Evolutionary conservation across 2,888 invertebrate species (phyloP), one percentile per base, ranked within the genome.

Genomic region (Andricus curvator): DNA sequence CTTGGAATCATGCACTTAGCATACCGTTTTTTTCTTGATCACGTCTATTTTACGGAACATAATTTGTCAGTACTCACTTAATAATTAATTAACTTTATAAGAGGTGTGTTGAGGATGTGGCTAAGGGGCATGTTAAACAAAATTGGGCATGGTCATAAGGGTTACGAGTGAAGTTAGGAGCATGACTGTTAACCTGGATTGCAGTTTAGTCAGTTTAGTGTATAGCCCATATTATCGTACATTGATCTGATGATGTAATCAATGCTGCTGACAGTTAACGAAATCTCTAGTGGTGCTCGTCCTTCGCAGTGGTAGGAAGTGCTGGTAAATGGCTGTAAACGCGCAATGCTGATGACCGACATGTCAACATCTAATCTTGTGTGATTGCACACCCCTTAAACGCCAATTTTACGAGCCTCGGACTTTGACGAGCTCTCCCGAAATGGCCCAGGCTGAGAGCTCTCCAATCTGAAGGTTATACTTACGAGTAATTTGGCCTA

Each of bases 211-310:
- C 15, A 5, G 15, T 17, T 64, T 17, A 17, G 33, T n/a, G 17
- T 56, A 11, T 8, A 29, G 13, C 3, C n/a, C n/a, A 74, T 74
- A 51, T 74, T 33, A 74, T 9, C 70, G 51, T 11, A 51, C 20
- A 25, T 33, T 29, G 29, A 25, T 20, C 29, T 56, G 11, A n/a
- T 74, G 74, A 56, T 33, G 56, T 74, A 74, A 74, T 74, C 74
- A 33, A 74, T 56, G 33, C 25, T 74, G 51, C 56, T 74, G 74
- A 74, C 15, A 74, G 33, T 33, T 56, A 56, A 56, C 29, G 56
- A 56, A 74, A 74, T 37, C 51, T 74, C 51, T 51, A 74, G 51
- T 74, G 51, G 70, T 68, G 48, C 25, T 51, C 29, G 51, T 70
- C 20, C 70, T 70, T 70, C 29, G 20, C 13, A 29, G 20, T 51